Evolutionary conservation across 2,113 vertebrate species (phyloP).

Genomic region (Lagenorhynchus albirostris): DNA sequence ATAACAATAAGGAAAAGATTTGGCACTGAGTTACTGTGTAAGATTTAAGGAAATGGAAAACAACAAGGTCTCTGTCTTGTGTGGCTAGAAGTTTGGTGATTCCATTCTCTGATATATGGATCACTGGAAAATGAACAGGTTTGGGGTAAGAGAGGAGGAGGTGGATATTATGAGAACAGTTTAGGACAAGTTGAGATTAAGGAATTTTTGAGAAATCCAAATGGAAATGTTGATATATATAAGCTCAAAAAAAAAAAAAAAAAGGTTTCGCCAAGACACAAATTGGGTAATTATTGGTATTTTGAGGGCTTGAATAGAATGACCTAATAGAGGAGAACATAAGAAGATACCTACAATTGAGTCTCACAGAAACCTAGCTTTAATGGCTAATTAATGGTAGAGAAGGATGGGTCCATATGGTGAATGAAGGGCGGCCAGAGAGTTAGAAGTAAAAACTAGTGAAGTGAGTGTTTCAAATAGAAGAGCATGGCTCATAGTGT

Average conservation of each 20-base stretch:
- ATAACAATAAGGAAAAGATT: background rate
- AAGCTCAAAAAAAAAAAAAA: background rate
- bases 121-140: background rate
- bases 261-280: background rate
- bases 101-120: background rate
- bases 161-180: background rate
- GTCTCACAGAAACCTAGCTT: background rate
- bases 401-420: background rate
- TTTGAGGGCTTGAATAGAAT: background rate
- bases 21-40: no score
- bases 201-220: background rate
- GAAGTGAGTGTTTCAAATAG: background rate
- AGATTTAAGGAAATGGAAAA: background rate
- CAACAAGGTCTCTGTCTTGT: background rate
- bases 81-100: background rate
- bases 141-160: background rate
- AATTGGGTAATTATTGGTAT: background rate
- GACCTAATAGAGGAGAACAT: background rate
- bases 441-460: background rate
- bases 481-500: accelerated
- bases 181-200: background rate
- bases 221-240: background rate
- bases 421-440: background rate
- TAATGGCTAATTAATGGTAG: background rate
- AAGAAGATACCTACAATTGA: background rate